Base-by-base conservation (phyloP, 2,888 invertebrate genomes). In the Pseudococcus viburni region DNA sequence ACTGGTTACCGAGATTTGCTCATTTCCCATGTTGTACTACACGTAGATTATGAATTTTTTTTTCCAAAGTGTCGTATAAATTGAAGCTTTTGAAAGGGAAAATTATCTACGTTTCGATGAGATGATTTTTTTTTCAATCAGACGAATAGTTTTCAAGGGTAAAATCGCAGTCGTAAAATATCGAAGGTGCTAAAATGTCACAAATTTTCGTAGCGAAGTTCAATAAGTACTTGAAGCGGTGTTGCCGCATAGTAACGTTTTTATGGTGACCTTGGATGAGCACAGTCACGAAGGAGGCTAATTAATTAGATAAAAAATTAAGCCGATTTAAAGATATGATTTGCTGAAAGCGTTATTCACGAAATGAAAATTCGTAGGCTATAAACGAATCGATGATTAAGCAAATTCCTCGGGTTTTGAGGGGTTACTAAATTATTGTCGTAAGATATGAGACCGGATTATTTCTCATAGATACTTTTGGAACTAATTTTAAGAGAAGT, bases 281-380 rank as follows among this genome's bases (percentile, higher is more conserved):
- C 59, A 5, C 19, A 8, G n/a, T 59, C 59, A 59, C 59, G 59
- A 59, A 59, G 19, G 0, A 59, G 19, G 19, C 9, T 19, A 19
- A 59, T 59, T 59, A 59, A 59, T 59, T 59, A 59, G 59, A 59
- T 59, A 59, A 59, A 59, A 59, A 59, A 59, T 59, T 59, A 19
- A 59, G 19, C 59, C 59, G 59, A 59, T 19, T 59, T 59, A 8
- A 59, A 59, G 59, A 59, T 59, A 59, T 5, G n/a, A 17, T 51
- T 51, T 8, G 11, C 7, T 59, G 7, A 19, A 1, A 59, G 59
- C 19, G 19, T 59, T 59, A 59, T 59, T 19, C 59, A 19, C 19
- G 59, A 59, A n/a, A 19, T 19, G 5, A 59, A 59, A 59, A 59
- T 8, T 59, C 19, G 19, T 19, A 59, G 7, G 19, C 59, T 59